Evolutionary conservation across 53 echinoderm and acorn worm genomes (phyloP), one percentile per base, ranked within the genome.

Genomic region (Echinarachnius parma): DNA sequence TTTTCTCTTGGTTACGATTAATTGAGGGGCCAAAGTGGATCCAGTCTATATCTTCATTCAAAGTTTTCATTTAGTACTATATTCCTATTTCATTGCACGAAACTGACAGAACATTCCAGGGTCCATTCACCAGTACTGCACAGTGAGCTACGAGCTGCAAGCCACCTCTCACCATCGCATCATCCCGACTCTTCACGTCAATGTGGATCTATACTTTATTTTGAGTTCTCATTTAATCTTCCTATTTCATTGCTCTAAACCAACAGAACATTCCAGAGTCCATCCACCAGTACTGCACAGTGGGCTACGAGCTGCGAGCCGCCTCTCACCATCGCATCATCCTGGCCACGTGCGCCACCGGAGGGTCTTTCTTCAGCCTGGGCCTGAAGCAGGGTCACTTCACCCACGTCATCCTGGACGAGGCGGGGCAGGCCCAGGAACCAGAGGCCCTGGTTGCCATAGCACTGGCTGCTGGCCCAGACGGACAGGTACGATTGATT

Each of bases 371-470:
- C 66, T 98, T 85, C 71, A 86, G 83, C 54, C 85, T 88, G 30
- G 91, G 91, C 9, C 78, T 98, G 10, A 85, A 80, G 63, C 48
- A 83, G 0, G 91, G 98, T 9, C 98, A 98, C 62, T 98, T 98
- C 68, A 82, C 98, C 16, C 98, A 98, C 59, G 88, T 98, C 3
- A 86, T 92, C 46, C 59, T 98, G 26, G 98, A 98, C 35, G 98
- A 98, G 58, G 98, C 98, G 0, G 91, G 91, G 15, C 98, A 92
- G 75, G 98, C 98, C 0, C 91, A 84, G 13, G 91, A 98, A 64
- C 98, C 98, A 7, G 98, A 98, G 62, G 61, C 80, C 8, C 50
- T 98, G 46, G 77, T 98, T 22, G 85, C 88, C 28, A 63, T 79
- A 3, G 88, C 80, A 20, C 84, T 92, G 59, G 79, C 88, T 20